Evolutionary conservation across 2,888 invertebrate species (phyloP).

Genomic region (Dermolepida albohirtum): DNA sequence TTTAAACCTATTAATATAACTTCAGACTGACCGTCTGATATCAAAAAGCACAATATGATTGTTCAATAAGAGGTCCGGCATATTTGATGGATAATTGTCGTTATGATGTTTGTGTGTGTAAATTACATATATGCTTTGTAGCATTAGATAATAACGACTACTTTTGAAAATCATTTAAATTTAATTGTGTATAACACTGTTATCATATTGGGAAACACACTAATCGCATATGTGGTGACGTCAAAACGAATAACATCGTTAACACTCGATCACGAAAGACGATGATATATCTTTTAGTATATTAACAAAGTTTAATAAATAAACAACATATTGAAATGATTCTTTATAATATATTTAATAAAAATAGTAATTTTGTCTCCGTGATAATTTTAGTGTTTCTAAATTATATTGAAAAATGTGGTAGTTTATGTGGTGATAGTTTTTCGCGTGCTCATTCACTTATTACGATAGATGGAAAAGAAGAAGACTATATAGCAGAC

Average conservation of each 20-base stretch:
- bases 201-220: background rate
- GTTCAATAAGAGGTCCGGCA: no score
- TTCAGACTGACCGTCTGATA: no score
- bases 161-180: no score
- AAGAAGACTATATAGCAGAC: slow-evolving; percentile 7
- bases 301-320: background rate
- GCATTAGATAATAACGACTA: no score
- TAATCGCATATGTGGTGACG: background rate
- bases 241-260: background rate
- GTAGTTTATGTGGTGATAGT: slow-evolving; percentile 21
- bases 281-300: background rate
- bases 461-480: background rate
- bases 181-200: no score
- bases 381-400: slow-evolving; percentile 2
- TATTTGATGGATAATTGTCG: no score
- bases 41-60: no score
- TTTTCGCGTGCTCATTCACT: slow-evolving; percentile 16
- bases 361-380: background rate
- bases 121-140: no score
- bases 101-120: no score
- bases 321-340: slow-evolving; percentile 5
- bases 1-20: no score
- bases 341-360: background rate
- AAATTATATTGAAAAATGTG: background rate
- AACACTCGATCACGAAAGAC: background rate